Evolutionary conservation across 2,888 invertebrate species (phyloP).

Genomic region (Oscheius sp.): DNA sequence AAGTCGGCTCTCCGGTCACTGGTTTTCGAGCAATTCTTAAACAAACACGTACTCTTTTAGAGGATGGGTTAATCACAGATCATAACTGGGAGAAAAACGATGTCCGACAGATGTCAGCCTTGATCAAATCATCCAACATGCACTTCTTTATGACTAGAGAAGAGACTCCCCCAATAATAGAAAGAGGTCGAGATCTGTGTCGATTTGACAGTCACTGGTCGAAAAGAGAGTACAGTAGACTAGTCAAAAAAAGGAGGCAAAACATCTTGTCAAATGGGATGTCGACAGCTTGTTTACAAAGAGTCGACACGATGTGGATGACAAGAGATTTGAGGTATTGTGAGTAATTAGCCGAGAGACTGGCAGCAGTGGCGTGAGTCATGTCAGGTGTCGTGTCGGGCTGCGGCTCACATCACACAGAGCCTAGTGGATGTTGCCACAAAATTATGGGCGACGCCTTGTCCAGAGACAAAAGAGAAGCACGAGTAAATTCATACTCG

Average conservation of each 20-base stretch:
- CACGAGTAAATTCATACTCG: too few species aligned
- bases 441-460: neutral
- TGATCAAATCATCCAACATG: neutral
- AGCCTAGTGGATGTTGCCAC: too few species aligned
- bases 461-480: neutral
- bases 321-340: slow-evolving; percentile 5
- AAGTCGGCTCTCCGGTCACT: neutral
- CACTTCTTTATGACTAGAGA: neutral
- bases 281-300: neutral
- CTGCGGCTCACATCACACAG: slow-evolving; percentile 1
- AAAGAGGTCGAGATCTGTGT: too few species aligned
- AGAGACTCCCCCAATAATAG: neutral
- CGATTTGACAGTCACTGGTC: too few species aligned
- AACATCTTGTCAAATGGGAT: neutral
- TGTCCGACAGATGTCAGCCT: too few species aligned
- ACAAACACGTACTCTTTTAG: too few species aligned
- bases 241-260: neutral
- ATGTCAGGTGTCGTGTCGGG: slow-evolving; percentile 14
- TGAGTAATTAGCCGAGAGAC: neutral
- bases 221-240: neutral
- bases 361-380: slow-evolving; percentile 13
- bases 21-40: too few species aligned
- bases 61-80: too few species aligned
- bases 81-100: too few species aligned
- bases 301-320: neutral